Evolutionary conservation across 2,888 invertebrate species (phyloP).

Genomic region (Slavum lentiscoides): DNA sequence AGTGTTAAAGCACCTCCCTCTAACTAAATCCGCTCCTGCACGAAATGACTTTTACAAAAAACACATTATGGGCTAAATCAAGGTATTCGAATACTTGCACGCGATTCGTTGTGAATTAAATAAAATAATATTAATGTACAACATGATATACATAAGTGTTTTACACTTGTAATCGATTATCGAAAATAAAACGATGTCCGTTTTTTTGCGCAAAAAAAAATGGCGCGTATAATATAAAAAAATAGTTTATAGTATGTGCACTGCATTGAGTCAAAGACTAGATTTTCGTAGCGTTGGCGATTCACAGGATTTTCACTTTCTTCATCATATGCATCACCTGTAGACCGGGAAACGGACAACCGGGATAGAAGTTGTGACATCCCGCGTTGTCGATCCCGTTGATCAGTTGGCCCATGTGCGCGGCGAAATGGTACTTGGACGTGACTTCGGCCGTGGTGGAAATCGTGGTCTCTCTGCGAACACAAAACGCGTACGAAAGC

Average conservation of each 20-base stretch:
- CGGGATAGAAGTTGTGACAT: conserved; percentile 70
- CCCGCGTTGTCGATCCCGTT: conserved; percentile 70
- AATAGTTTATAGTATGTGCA: too few relatives aligned
- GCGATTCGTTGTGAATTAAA: too few relatives aligned
- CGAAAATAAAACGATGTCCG: neutral
- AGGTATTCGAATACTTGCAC: too few relatives aligned
- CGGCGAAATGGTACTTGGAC: conserved; percentile 69
- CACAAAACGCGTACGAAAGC: too few relatives aligned
- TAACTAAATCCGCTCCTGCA: too few relatives aligned
- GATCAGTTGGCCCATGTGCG: conserved; percentile 71
- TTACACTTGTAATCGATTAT: neutral
- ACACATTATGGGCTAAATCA: too few relatives aligned
- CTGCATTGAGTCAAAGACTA: too few relatives aligned
- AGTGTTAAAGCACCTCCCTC: too few relatives aligned
- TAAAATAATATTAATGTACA: neutral
- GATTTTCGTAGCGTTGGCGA: neutral
- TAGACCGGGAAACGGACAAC: conserved; percentile 68
- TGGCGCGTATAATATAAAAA: too few relatives aligned
- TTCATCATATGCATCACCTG: conserved; percentile 70
- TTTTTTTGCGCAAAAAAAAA: too few relatives aligned
- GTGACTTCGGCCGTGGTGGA: conserved; percentile 68
- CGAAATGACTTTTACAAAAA: too few relatives aligned
- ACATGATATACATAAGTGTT: neutral
- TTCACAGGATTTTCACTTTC: conserved; percentile 59
- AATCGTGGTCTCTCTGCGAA: conserved; percentile 67